A percentile compares a stretch with the other conserved stretches of the same genome.
phyloP scores from a whole-genome alignment of 2,113 vertebrate species.

The Peucedramus taeniatus region DNA sequence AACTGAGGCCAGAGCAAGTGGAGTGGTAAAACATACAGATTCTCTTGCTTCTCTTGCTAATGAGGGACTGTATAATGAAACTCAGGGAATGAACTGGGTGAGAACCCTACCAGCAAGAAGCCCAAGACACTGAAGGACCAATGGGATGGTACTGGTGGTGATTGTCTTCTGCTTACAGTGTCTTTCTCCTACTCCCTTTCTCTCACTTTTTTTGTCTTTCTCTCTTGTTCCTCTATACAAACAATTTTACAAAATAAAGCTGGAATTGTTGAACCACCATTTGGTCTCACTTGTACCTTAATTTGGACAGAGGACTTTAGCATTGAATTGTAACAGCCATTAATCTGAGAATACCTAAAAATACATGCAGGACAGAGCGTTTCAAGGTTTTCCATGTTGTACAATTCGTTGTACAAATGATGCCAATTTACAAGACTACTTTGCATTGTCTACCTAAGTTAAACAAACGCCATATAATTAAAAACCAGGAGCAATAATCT shows the following conservation, averaged over 20 bases:
- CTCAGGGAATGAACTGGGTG: background rate
- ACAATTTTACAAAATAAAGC: background rate
- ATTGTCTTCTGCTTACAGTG: background rate
- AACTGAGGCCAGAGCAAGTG: fast-evolving
- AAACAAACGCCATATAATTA: background rate
- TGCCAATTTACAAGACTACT: background rate
- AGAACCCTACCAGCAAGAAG: background rate
- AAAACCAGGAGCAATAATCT: background rate
- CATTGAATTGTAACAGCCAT: background rate
- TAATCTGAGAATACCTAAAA: background rate
- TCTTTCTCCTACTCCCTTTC: background rate
- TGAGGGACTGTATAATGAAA: background rate
- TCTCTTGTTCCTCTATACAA: background rate
- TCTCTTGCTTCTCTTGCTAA: fast-evolving
- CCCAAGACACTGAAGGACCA: background rate
- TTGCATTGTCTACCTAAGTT: background rate
- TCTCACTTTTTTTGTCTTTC: background rate
- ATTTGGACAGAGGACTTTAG: background rate
- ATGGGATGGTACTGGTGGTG: background rate
- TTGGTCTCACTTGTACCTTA: background rate
- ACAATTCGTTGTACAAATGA: background rate
- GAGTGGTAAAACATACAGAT: background rate
- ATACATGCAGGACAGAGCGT: background rate
- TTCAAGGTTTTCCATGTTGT: background rate
- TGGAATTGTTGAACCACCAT: background rate